Conservation (phyloP, 2,797 vertebrate species). For the Sebastes oblongus region DNA sequence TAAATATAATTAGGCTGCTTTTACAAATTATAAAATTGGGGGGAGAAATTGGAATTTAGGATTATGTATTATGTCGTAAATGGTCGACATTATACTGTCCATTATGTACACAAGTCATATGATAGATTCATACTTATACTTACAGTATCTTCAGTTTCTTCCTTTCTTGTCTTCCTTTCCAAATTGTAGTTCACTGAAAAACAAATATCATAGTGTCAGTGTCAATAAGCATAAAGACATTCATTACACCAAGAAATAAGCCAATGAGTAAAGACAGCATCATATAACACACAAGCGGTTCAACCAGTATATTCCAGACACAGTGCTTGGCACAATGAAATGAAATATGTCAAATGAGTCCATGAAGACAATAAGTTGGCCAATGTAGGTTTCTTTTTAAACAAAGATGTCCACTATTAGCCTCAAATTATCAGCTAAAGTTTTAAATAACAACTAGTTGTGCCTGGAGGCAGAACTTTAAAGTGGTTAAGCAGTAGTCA, state of each 20-base stretch:
- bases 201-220: conserved; percentile 35
- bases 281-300: neutral
- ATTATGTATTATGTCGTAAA: conserved; percentile 13
- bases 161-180: conserved; percentile 28
- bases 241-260: neutral
- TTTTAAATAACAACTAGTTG: conserved; percentile 64
- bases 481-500: conserved; percentile 41
- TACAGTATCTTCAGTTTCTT: conserved; percentile 54
- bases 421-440: conserved; percentile 26
- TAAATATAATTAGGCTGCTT: conserved; percentile 50
- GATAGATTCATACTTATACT: conserved; percentile 39
- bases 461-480: conserved; percentile 56
- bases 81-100: neutral
- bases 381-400: conserved; percentile 3
- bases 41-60: conserved; percentile 24
- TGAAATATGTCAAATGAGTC: conserved; percentile 30
- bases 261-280: neutral
- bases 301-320: neutral
- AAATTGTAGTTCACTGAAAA: conserved; percentile 57
- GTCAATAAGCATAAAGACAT: neutral
- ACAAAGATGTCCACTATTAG: conserved; percentile 36
- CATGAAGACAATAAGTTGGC: conserved; percentile 30
- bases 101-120: neutral
- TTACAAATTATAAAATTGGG: conserved; percentile 31
- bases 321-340: neutral